Conservation (phyloP, 35 echinoderm and acorn worm species). For the Chiridota heheva region DNA sequence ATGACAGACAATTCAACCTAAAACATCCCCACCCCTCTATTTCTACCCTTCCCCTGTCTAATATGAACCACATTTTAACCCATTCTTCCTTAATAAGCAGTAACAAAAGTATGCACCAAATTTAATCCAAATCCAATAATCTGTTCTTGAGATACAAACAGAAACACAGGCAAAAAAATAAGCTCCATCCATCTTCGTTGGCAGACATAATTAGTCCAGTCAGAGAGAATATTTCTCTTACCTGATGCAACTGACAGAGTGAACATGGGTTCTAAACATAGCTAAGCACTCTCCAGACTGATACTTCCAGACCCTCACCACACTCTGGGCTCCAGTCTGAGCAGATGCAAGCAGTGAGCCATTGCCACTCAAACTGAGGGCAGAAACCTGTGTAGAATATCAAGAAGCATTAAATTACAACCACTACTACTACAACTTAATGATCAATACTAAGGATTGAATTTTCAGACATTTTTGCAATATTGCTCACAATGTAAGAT, state of each 20-base stretch:
- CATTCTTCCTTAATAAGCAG: no score
- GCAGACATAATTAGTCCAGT: no score
- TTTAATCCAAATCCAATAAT: no score
- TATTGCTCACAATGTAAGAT: neutral
- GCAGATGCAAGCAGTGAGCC: conserved; percentile 74
- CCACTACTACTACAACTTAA: neutral
- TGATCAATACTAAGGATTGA: neutral
- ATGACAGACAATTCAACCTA: no score
- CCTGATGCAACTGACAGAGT: conserved; percentile 89
- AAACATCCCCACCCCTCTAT: no score
- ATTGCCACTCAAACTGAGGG: conserved; percentile 68
- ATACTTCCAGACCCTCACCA: conserved; percentile 92
- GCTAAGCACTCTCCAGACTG: conserved; percentile 88
- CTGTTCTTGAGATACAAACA: no score
- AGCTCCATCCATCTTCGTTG: no score
- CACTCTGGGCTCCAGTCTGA: conserved; percentile 88
- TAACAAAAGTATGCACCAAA: no score
- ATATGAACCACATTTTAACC: no score
- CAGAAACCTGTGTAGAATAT: conserved; percentile 58
- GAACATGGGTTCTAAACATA: conserved; percentile 93
- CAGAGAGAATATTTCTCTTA: neutral
- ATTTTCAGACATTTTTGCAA: no score
- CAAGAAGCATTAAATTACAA: neutral
- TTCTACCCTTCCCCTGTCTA: no score
- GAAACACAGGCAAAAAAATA: no score